phyloP scores from a whole-genome alignment of 64 coral and sea anemone species.

The Cladopsammia gracilis region DNA sequence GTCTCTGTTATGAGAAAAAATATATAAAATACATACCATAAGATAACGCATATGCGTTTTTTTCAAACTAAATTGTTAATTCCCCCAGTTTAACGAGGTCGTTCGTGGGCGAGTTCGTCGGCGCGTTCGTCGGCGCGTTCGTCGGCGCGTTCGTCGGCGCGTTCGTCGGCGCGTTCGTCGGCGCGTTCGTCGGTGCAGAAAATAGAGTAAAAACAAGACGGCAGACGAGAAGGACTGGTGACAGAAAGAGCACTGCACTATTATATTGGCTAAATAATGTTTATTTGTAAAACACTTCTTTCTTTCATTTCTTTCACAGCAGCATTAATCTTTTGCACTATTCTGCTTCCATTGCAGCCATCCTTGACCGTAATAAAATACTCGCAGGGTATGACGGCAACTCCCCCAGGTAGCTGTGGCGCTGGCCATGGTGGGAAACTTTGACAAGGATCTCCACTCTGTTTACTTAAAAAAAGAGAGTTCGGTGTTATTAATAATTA shows the following conservation, averaged over 20 bases:
- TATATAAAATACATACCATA: no score
- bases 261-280: not conserved
- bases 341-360: not conserved
- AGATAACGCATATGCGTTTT: no score
- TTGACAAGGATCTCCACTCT: no score
- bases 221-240: conserved; percentile 9
- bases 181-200: no score
- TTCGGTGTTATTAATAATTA: not conserved
- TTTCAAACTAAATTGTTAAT: not conserved
- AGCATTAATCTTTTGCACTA: not conserved
- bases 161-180: no score
- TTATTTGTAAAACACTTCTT: conserved; percentile 7
- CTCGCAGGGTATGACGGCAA: conserved; percentile 32
- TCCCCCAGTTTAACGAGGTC: not conserved
- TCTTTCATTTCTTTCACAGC: not conserved
- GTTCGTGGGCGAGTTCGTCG: no score
- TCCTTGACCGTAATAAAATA: not conserved
- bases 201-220: not conserved
- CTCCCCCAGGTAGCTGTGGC: not conserved
- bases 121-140: no score
- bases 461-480: conserved; percentile 1
- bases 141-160: no score
- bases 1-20: no score
- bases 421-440: conserved; percentile 49
- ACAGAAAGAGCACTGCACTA: not conserved